These are phyloP conservation scores for Podarcis siculus DNA, from an alignment of 2,797 vertebrate species.

Conservation along the genomic window DNA sequence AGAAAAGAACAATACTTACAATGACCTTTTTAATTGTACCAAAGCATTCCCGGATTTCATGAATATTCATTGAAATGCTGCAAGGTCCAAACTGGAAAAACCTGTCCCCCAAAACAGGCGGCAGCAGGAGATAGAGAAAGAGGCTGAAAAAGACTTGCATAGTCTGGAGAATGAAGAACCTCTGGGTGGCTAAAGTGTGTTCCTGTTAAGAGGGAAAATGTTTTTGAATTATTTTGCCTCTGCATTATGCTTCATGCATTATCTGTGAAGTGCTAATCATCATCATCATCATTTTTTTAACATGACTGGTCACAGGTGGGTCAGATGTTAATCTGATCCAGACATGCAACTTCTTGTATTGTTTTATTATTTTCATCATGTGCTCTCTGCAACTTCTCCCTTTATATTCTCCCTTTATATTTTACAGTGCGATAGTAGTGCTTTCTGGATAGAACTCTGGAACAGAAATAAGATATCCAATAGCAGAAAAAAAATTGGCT, in stretches of 20 bases:
- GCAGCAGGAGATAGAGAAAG: not conserved
- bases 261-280: too few relatives aligned
- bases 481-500: not conserved
- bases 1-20: constrained; percentile 7
- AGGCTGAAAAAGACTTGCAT: not conserved
- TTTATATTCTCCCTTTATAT: not conserved
- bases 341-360: not conserved
- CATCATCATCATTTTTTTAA: too few relatives aligned
- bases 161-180: not conserved
- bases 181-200: not conserved
- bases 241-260: not conserved
- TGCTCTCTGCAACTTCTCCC: not conserved
- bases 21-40: constrained; percentile 3
- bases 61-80: constrained; percentile 20
- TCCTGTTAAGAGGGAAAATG: constrained; percentile 15
- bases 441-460: too few relatives aligned
- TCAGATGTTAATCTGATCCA: not conserved
- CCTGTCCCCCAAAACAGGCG: not conserved
- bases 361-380: not conserved
- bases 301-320: not conserved
- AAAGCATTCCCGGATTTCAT: constrained; percentile 28
- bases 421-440: not conserved
- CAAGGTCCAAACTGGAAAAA: constrained; percentile 26
- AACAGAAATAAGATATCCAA: not conserved
- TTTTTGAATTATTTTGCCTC: not conserved